phyloP scores from a whole-genome alignment of 2,113 vertebrate genomes.

The Malurus alboscapulatus region DNA sequence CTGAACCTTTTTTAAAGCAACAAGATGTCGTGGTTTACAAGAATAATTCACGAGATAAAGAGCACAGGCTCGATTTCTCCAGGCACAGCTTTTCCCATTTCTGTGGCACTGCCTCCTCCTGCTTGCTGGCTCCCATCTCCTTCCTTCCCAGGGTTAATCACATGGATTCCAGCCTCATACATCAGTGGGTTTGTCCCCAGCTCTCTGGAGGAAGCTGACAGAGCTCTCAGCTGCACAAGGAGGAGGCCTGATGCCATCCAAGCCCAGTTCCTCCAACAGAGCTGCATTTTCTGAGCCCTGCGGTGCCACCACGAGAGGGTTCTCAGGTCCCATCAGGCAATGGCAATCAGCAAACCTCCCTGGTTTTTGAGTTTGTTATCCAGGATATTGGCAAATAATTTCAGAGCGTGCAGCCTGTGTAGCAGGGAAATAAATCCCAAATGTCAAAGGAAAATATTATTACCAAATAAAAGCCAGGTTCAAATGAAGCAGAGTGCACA shows the following conservation, averaged over 20 bases:
- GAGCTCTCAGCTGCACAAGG: neutral
- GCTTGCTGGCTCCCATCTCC: neutral
- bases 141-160: neutral
- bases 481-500: neutral
- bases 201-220: neutral
- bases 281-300: neutral
- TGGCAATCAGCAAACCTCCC: neutral
- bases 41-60: neutral
- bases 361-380: neutral
- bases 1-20: neutral
- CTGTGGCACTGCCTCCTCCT: neutral
- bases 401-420: neutral
- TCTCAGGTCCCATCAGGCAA: neutral
- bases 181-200: neutral
- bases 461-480: neutral
- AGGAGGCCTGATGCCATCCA: neutral
- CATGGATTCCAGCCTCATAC: neutral
- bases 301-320: rapidly evolving
- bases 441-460: neutral
- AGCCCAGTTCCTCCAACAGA: neutral
- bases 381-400: neutral
- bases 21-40: neutral
- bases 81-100: neutral
- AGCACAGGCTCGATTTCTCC: neutral
- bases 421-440: neutral